Conservation (phyloP, 2,888 invertebrate genomes). For the Gibbula magus region DNA sequence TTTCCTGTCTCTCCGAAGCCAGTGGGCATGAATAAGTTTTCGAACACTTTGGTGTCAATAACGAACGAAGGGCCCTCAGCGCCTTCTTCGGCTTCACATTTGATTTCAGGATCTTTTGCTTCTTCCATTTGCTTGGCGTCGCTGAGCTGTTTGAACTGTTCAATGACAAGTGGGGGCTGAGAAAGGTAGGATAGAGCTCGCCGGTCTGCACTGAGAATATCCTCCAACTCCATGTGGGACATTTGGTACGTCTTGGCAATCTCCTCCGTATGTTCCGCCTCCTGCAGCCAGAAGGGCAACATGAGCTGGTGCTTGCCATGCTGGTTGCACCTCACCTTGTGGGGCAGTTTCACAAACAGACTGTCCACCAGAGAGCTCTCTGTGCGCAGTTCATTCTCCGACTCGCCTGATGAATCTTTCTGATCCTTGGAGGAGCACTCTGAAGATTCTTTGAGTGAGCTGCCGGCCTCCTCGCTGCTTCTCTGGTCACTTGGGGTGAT, state of each 20-base stretch:
- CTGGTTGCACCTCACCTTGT: constrained; percentile 49
- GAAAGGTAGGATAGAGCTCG: constrained; percentile 78
- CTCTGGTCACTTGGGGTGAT: constrained; percentile 61
- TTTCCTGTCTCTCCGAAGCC: not conserved
- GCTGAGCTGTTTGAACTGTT: constrained; percentile 79
- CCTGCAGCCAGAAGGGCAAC: constrained; percentile 82
- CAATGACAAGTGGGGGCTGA: constrained; percentile 83
- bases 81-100: not conserved
- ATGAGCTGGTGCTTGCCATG: constrained; percentile 63
- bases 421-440: constrained; percentile 43
- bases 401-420: constrained; percentile 41
- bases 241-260: constrained; percentile 84
- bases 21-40: constrained; percentile 7
- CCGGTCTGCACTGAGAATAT: constrained; percentile 81
- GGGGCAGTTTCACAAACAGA: constrained; percentile 41
- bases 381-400: constrained; percentile 37
- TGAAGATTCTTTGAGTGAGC: constrained; percentile 70
- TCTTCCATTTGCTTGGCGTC: constrained; percentile 33
- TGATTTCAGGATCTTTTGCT: not conserved
- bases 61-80: not conserved
- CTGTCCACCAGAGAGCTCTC: constrained; percentile 33
- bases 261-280: constrained; percentile 82
- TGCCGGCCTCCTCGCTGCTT: constrained; percentile 67
- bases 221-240: constrained; percentile 78
- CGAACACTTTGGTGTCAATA: not conserved